Evolutionary conservation across 2,113 vertebrate genomes (phyloP), one percentile per base, ranked within the genome.

Genomic region (Calyptomena viridis): DNA sequence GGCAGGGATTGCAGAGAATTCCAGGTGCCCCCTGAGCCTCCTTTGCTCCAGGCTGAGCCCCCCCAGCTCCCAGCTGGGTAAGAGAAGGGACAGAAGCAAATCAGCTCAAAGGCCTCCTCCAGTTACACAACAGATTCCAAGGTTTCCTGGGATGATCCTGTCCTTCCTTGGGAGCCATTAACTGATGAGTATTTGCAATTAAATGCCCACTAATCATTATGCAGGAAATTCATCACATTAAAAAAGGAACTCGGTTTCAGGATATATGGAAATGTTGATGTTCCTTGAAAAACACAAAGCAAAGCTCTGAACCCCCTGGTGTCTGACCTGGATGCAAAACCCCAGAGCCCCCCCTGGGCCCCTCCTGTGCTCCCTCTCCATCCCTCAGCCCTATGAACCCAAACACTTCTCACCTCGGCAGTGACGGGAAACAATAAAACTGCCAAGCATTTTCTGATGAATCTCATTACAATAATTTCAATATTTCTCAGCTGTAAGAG

Each of bases 91-190:
- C 1, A 12, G 14, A 16, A 64, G 12, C 31, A 39, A 46, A 79
- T 2, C 15, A 42, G 24, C 76, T 62, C 9, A 18, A 37, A 75
- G 33, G 31, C 71, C 31, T 5, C 40, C n/a, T 6, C 6, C n/a
- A 24, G 47, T 28, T 17, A 20, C 33, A 24, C 5, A 35, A 15
- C 27, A n/a, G 40, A 46, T n/a, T 11, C 31, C 1, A 0, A 2
- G 16, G 25, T 39, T 67, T 8, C 30, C 56, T 20, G 12, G n/a
- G 52, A 13, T 33, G 35, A 42, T 14, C 31, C 3, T 5, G 28
- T 55, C n/a, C 52, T n/a, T 44, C 76, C 49, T 9, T 37, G 53
- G 24, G 83, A 64, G 16, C 14, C 63, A 31, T 14, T 47, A 44
- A 10, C 35, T n/a, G 37, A 25, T 9, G 31, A 66, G 77, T 28